phyloP scores from a whole-genome alignment of 2,888 invertebrate species.

The Caenorhabditis sulstoni region DNA sequence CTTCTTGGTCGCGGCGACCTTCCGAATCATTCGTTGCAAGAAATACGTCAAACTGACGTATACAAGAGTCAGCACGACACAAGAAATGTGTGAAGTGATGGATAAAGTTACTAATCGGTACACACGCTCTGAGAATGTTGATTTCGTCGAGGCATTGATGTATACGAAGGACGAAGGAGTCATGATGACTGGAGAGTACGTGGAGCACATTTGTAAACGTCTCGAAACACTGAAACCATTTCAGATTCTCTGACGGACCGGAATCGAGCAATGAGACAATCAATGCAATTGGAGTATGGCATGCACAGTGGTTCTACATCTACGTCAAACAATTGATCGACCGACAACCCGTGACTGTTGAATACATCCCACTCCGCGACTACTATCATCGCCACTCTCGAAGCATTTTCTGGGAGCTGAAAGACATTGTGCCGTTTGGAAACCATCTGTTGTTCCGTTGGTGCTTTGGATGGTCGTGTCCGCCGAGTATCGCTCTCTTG shows the following conservation, averaged over 20 bases:
- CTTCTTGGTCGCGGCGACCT: slow-evolving; percentile 85
- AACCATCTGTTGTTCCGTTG: slow-evolving; percentile 87
- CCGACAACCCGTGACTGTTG: slow-evolving; percentile 42
- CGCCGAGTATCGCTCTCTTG: slow-evolving; percentile 88
- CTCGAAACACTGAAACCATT: neutral
- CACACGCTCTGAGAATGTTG: slow-evolving; percentile 83
- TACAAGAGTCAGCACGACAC: slow-evolving; percentile 83
- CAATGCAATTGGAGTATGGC: slow-evolving; percentile 87
- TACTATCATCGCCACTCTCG: slow-evolving; percentile 90
- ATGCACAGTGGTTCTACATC: slow-evolving; percentile 90
- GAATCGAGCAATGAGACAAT: slow-evolving; percentile 79
- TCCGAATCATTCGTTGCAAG: slow-evolving; percentile 87
- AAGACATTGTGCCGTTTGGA: slow-evolving; percentile 90
- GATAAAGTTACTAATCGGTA: slow-evolving; percentile 81
- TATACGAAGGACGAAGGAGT: slow-evolving; percentile 86
- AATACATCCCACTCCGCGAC: slow-evolving; percentile 88
- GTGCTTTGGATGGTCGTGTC: slow-evolving; percentile 89
- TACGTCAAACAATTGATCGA: slow-evolving; percentile 85
- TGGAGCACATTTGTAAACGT: slow-evolving; percentile 81
- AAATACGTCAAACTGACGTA: slow-evolving; percentile 85
- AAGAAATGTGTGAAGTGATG: slow-evolving; percentile 83
- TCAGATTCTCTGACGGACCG: too few relatives aligned
- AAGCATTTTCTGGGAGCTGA: slow-evolving; percentile 90
- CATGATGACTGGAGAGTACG: slow-evolving; percentile 88
- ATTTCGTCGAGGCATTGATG: slow-evolving; percentile 88